These are phyloP conservation scores for Helleia helle DNA, from an alignment of 2,888 invertebrate species.

Conservation along the genomic window DNA sequence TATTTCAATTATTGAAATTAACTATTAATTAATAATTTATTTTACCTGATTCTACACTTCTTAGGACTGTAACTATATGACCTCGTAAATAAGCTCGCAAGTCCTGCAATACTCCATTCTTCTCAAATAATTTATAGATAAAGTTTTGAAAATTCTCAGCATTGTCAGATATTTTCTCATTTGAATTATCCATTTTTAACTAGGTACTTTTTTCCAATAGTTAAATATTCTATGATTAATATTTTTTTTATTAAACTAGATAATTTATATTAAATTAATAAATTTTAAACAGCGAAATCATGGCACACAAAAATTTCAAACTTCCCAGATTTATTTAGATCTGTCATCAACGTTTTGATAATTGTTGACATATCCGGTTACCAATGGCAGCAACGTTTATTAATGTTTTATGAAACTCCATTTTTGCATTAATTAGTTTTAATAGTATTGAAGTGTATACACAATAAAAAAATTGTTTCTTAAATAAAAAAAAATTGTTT, in stretches of 20 bases:
- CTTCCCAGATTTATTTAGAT: too few species aligned
- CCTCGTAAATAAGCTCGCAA: conserved; percentile 73
- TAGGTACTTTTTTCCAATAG: conserved; percentile 16
- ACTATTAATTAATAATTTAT: too few species aligned
- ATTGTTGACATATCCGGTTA: conserved; percentile 48
- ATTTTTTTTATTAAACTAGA: conserved; percentile 16
- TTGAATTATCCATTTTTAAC: conserved; percentile 20
- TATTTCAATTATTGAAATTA: too few species aligned
- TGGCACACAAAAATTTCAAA: too few species aligned
- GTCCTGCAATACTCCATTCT: conserved; percentile 74
- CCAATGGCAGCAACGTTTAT: conserved; percentile 18
- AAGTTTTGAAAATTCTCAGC: conserved; percentile 72
- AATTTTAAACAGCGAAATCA: too few species aligned
- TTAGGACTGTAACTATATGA: conserved; percentile 73
- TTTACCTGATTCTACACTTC: conserved; percentile 59
- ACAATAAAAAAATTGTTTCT: too few species aligned
- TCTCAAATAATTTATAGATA: conserved; percentile 73
- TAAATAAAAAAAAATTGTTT: background rate
- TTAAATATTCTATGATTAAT: conserved; percentile 36
- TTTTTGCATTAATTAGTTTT: background rate
- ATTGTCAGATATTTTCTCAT: conserved; percentile 29
- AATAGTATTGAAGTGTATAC: background rate
- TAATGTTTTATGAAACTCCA: background rate
- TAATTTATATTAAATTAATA: too few species aligned
- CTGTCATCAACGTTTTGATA: too few species aligned